phyloP scores from a whole-genome alignment of 2,797 vertebrate species.

The Poecilia picta region DNA sequence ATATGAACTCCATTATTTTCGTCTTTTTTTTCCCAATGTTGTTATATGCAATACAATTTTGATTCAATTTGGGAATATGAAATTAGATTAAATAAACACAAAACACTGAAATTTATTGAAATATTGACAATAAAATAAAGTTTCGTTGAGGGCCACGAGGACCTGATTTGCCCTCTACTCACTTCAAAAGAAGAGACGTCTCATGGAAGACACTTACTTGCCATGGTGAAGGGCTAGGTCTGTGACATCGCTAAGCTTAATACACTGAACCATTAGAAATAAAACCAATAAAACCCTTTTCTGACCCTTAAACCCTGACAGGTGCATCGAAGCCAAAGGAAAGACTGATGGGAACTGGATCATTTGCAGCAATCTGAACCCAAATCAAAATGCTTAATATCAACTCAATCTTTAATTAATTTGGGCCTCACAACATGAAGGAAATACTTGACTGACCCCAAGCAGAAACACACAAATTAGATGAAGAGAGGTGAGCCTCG shows the following conservation, averaged over 20 bases:
- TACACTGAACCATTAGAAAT: constrained; percentile 30
- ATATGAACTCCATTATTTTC: not conserved
- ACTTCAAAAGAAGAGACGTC: not conserved
- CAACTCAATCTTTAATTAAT: constrained; percentile 63
- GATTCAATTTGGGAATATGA: not conserved
- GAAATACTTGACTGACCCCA: constrained; percentile 29
- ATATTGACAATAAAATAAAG: constrained; percentile 13
- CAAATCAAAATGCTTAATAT: constrained; percentile 30
- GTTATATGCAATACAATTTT: not conserved
- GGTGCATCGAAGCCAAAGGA: constrained; percentile 51
- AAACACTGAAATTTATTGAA: constrained; percentile 2
- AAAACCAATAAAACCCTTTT: constrained; percentile 59
- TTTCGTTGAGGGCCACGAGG: not conserved
- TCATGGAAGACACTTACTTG: not conserved
- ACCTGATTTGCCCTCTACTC: not conserved
- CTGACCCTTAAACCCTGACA: constrained; percentile 17
- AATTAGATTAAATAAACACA: not conserved
- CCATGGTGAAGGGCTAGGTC: not conserved
- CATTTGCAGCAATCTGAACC: constrained; percentile 41
- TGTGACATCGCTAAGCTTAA: constrained; percentile 1
- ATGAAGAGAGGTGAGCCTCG: constrained; percentile 25
- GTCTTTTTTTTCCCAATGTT: not conserved
- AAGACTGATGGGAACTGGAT: constrained; percentile 50
- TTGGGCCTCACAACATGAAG: constrained; percentile 29
- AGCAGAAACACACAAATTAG: constrained; percentile 13